Base-by-base conservation (phyloP, 2,113 vertebrate genomes). In the Cryptotis parvus region DNA sequence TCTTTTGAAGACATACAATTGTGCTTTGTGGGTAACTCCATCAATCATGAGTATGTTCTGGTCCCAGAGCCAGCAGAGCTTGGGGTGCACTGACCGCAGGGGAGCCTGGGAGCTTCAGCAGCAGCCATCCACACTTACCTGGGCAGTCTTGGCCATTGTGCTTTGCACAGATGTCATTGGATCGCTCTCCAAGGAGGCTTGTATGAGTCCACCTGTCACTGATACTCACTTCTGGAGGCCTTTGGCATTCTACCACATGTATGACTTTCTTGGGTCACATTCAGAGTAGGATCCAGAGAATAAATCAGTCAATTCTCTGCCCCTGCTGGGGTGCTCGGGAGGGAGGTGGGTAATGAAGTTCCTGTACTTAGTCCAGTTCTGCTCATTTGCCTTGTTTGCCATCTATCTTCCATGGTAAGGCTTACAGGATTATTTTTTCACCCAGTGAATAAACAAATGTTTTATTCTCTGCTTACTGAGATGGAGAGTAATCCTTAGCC, bases 401-500 rank as follows among this genome's bases (percentile, higher is more conserved):
- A 12, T 78, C 43, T 45, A 3, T 35, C 33, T 41, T 75, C 41
- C 18, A 0, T 35, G 45, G 27, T 73, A 73, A 73, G 45, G 6
- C 41, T 68, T 66, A 70, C 8, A 77, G 27, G 74, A 35, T 75
- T 84, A 9, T 94, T 73, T 96, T 94, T 73, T 96, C 90, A 83
- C 33, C 84, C 68, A 24, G 6, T 89, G 76, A 80, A 79, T 89
- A 84, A 94, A 76, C 87, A 86, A 75, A 58, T 29, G 43, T 95
- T 95, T 88, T 91, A 91, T 66, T 92, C 33, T 91, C 94, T 91
- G 73, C 84, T 95, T 91, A 58, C 45, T 87, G n/a, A 69, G 80
- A 52, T 87, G 33, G 69, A 76, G 31, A 43, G 14, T 84, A 82
- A 88, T 96, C 91, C 91, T 93, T 81, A 92, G 76, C 41, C 87